phyloP scores from a whole-genome alignment of 2,113 vertebrate species.

The Phoxinus phoxinus region DNA sequence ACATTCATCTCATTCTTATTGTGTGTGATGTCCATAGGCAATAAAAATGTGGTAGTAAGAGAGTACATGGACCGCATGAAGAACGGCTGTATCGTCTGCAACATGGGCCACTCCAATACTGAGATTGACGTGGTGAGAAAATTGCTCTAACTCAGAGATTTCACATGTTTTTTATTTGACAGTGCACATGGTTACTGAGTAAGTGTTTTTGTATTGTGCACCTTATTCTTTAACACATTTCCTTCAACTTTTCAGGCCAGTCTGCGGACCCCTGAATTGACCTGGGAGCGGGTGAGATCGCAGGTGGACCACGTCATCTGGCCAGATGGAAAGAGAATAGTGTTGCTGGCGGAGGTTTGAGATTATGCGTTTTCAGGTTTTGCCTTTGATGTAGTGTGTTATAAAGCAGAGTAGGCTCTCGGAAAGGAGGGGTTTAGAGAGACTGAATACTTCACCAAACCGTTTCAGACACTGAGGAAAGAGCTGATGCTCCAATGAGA shows the following conservation, averaged over 20 bases:
- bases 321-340: slow-evolving; percentile 97
- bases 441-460: too few relatives aligned
- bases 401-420: too few relatives aligned
- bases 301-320: slow-evolving; percentile 99
- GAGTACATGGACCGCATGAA: slow-evolving; percentile 97
- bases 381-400: too few relatives aligned
- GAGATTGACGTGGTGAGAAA: slow-evolving; percentile 95
- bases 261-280: slow-evolving; percentile 93
- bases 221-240: not conserved
- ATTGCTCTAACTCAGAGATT: not conserved
- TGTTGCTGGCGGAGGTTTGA: slow-evolving; percentile 92
- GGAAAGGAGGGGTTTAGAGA: too few relatives aligned
- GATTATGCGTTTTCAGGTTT: not conserved
- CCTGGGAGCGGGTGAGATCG: slow-evolving; percentile 96
- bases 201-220: not conserved
- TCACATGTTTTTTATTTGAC: not conserved
- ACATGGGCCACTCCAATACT: slow-evolving; percentile 99
- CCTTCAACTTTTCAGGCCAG: slow-evolving; percentile 80
- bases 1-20: not conserved
- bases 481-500: too few relatives aligned
- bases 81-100: slow-evolving; percentile 97
- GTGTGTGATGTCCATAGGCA: slow-evolving; percentile 76
- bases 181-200: too few relatives aligned
- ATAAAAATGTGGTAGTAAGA: slow-evolving; percentile 97
- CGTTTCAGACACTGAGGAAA: too few relatives aligned